Conservation (phyloP, 2,888 invertebrate genomes). For the Amiota minor region DNA sequence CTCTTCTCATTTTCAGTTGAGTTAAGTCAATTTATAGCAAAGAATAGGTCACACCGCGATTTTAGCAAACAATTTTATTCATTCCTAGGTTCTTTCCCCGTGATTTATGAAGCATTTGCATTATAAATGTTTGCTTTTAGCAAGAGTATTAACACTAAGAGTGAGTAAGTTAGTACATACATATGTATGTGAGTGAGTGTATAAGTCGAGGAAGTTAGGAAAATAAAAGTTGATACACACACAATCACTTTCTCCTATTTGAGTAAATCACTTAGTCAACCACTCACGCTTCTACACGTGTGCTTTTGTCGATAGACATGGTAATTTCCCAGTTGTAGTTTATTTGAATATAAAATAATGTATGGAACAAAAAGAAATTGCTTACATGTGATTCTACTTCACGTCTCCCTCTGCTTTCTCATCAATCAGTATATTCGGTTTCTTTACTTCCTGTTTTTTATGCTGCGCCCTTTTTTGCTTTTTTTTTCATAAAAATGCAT, state of each 20-base stretch:
- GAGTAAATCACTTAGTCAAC: too few relatives aligned
- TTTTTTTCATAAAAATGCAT: conserved; percentile 10
- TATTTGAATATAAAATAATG: conserved; percentile 17
- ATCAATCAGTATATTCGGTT: background rate
- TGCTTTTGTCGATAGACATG: background rate
- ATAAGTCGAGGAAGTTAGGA: background rate
- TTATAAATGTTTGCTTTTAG: background rate
- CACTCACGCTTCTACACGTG: background rate
- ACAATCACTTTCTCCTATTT: background rate
- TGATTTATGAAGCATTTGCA: background rate
- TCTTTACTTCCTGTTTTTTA: conserved; percentile 26
- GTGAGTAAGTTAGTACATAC: background rate
- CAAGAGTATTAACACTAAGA: background rate
- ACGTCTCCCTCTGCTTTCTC: background rate
- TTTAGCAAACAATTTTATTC: conserved; percentile 3
- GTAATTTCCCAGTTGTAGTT: conserved; percentile 18
- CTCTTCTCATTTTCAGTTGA: background rate
- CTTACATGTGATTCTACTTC: too few relatives aligned
- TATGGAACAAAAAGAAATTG: conserved; percentile 32
- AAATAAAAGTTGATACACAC: conserved; percentile 7
- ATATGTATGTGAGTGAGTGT: background rate
- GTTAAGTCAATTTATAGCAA: conserved; percentile 1
- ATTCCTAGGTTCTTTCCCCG: background rate
- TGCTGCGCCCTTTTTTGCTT: background rate
- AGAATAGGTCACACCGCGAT: conserved; percentile 2